Evolutionary conservation across 2,113 vertebrate species (phyloP).

Genomic region (Campylomormyrus numenius): DNA sequence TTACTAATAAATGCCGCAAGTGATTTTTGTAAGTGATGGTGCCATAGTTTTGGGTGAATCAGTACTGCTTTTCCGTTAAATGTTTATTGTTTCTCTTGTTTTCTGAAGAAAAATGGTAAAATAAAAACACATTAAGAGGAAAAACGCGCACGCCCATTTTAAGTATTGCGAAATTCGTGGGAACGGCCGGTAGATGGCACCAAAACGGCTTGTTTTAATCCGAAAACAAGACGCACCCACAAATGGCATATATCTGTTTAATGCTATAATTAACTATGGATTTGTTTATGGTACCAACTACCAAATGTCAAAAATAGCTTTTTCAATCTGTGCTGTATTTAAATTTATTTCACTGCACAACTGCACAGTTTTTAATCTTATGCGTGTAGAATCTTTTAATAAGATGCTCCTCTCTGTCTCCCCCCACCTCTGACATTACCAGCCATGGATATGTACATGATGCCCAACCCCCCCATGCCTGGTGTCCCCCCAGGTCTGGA

Average conservation of each 20-base stretch:
- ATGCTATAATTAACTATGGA: background rate
- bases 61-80: background rate
- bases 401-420: background rate
- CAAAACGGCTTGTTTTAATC: background rate
- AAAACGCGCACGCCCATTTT: background rate
- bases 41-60: background rate
- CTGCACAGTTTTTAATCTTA: background rate
- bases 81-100: background rate
- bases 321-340: background rate
- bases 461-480: slow-evolving; percentile 53
- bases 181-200: background rate
- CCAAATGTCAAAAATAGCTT: background rate
- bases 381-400: background rate
- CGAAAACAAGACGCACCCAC: background rate
- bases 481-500: slow-evolving; percentile 63
- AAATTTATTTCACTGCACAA: background rate
- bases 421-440: background rate
- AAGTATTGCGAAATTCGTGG: background rate
- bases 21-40: background rate
- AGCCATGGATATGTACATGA: slow-evolving; percentile 57
- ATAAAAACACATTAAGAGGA: background rate
- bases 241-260: background rate
- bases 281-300: background rate
- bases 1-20: too few species aligned
- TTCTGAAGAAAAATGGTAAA: background rate